Conservation (phyloP, 1,140 invertebrate genomes). For the Penaeus indicus region DNA sequence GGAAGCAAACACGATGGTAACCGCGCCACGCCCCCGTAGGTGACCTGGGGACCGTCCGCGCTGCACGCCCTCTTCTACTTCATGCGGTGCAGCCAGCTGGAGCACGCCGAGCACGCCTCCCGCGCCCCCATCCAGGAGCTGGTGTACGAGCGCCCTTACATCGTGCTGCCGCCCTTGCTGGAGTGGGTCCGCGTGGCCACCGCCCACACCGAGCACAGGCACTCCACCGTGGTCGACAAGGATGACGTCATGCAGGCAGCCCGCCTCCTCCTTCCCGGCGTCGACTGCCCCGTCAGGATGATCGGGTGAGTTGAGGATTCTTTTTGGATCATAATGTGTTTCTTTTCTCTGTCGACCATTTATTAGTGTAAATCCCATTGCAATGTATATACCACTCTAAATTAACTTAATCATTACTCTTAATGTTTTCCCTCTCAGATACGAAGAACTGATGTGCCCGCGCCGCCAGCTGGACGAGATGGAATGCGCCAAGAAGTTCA, state of each 20-base stretch:
- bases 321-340: too few relatives aligned
- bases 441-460: slow-evolving; percentile 71
- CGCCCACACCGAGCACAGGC: slow-evolving; percentile 84
- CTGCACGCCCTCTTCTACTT: slow-evolving; percentile 88
- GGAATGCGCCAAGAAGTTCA: slow-evolving; percentile 77
- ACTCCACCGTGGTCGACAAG: slow-evolving; percentile 82
- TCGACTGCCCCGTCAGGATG: slow-evolving; percentile 86
- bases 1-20: too few relatives aligned
- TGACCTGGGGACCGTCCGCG: slow-evolving; percentile 77
- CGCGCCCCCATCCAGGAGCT: slow-evolving; percentile 79
- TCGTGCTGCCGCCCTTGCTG: slow-evolving; percentile 86
- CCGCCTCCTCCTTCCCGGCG: slow-evolving; percentile 84
- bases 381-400: too few relatives aligned
- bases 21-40: background rate
- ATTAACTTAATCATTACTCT: too few relatives aligned
- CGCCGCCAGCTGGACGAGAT: slow-evolving; percentile 73
- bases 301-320: slow-evolving; percentile 71
- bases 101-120: slow-evolving; percentile 69
- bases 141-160: slow-evolving; percentile 87
- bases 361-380: too few relatives aligned
- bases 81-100: slow-evolving; percentile 88
- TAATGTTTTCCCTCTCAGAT: slow-evolving; percentile 68
- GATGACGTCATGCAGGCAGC: slow-evolving; percentile 92
- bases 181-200: slow-evolving; percentile 88
- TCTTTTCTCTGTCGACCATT: too few relatives aligned